Base-by-base conservation (phyloP, 2,113 vertebrate species). In the Toxotes jaculatrix region DNA sequence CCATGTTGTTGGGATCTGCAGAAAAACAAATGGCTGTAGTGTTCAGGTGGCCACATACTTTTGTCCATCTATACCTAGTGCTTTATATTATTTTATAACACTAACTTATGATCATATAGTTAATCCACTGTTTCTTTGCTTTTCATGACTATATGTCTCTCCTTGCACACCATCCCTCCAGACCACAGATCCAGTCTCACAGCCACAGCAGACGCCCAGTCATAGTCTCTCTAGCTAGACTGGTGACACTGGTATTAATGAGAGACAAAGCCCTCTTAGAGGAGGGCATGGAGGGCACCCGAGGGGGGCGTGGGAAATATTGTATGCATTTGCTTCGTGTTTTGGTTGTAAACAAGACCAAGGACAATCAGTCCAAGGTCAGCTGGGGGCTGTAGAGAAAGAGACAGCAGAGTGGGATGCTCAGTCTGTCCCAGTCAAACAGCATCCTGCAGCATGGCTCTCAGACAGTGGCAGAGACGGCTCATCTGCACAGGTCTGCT, bases 341-440 rank as follows among this genome's bases (percentile, higher is more conserved):
- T 91, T 87, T 86, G 82, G 84, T 74, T 83, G 87, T 82, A 79
- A 86, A 87, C 83, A 90, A 91, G 78, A 42, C 51, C 16, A 16
- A 86, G 76, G 68, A 82, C 63, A 83, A 85, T 83, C 68, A 43
- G 49, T 9, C n/a, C 59, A 42, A 81, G 74, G 84, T 87, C 84
- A 78, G 19, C 64, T n/a, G 47, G 51, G 74, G 85, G 53, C 53
- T 53, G 49, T 76, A 53, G 60, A 84, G 49, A 60, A 42, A 45
- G 21, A 79, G 70, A 65, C 23, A 42, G 61, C 47, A 49, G 80
- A 62, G 40, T 32, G 27, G 31, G 79, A 70, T 75, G 68, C 19
- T 43, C 43, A 66, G 79, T 62, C 6, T 16, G 43, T 63, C 71
- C 63, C 34, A 34, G 43, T 9, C 16, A 66, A 65, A 51, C 11